Base-by-base conservation (phyloP, 2,888 invertebrate species). In the Habrosyne pyritoides region DNA sequence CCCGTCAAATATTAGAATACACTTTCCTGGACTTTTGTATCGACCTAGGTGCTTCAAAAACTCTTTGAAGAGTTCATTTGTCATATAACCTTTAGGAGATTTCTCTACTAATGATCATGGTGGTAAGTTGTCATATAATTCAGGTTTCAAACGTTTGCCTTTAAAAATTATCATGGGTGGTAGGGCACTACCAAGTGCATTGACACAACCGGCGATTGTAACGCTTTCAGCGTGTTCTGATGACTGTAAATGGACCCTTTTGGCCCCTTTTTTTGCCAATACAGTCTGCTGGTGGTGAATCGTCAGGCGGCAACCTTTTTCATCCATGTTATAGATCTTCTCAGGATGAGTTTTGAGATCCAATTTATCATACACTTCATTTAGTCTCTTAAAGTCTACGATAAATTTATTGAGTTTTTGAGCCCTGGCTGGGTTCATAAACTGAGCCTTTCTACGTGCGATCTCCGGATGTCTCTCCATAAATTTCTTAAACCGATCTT, bases 221-320 rank as follows among this genome's bases (percentile, higher is more conserved):
- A 56, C 49, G 7, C 24, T 60, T 67, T 69, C 66, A 30, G 64
- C 64, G 14, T 67, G 67, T 63, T 69, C 66, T 2, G 63, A 56
- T 52, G 63, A 22, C 54, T 56, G 56, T 21, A 67, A 63, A 57
- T 68, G 66, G 6, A 68, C 66, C 12, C 67, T 64, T 58, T 67
- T 69, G 24, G 61, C 53, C 10, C 67, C 69, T 53, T 67, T 66
- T 64, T 28, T 4, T n/a, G 64, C 69, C 54, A 69, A 62, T 59
- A 67, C 66, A 53, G 10, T 58, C 47, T 63, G 66, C 54, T 69
- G 64, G 53, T 69, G 63, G 56, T 70, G 69, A 12, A 69, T 56
- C 0, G 64, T 73, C 0, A 71, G 53, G 8, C 64, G 65, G 53
- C 66, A 69, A 2, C 65, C 66, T 56, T 71, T 71, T 54, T 69